Percentiles rank a stretch among this genome's conserved stretches.
These are phyloP conservation scores for Mungos mungo DNA, from an alignment of 2,113 vertebrate genomes.

Conservation along the genomic window DNA sequence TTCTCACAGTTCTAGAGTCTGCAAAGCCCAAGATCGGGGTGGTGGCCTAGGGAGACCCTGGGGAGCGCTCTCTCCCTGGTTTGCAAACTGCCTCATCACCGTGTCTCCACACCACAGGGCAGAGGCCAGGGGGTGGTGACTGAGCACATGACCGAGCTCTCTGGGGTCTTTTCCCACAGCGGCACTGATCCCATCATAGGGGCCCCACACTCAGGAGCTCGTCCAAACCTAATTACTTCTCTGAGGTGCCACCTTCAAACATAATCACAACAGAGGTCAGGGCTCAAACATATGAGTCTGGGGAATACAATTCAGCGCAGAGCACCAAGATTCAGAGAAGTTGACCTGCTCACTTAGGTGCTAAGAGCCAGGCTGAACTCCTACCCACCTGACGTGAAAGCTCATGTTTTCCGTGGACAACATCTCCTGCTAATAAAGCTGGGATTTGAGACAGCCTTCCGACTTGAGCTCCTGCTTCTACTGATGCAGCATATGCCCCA, in stretches of 20 bases:
- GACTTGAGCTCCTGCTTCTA: background rate
- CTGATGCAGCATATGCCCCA: background rate
- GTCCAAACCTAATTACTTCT: background rate
- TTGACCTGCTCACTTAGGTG: background rate
- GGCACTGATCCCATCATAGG: background rate
- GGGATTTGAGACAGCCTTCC: background rate
- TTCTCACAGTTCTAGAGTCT: background rate
- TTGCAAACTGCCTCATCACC: background rate
- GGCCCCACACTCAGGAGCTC: no score
- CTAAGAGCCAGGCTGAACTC: background rate
- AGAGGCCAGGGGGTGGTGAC: background rate
- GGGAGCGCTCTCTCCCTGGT: background rate
- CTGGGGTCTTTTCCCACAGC: background rate
- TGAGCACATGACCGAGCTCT: background rate
- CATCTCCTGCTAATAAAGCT: background rate
- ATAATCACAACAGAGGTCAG: background rate
- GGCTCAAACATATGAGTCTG: background rate
- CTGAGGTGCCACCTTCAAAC: background rate
- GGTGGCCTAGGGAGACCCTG: background rate
- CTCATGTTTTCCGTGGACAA: background rate
- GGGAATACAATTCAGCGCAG: no score
- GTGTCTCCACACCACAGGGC: background rate
- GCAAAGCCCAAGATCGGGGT: background rate
- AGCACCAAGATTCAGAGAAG: background rate
- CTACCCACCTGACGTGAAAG: background rate